These are phyloP conservation scores for Tympanoctomys barrerae DNA, from an alignment of 2,797 vertebrate genomes.

Conservation along the genomic window DNA sequence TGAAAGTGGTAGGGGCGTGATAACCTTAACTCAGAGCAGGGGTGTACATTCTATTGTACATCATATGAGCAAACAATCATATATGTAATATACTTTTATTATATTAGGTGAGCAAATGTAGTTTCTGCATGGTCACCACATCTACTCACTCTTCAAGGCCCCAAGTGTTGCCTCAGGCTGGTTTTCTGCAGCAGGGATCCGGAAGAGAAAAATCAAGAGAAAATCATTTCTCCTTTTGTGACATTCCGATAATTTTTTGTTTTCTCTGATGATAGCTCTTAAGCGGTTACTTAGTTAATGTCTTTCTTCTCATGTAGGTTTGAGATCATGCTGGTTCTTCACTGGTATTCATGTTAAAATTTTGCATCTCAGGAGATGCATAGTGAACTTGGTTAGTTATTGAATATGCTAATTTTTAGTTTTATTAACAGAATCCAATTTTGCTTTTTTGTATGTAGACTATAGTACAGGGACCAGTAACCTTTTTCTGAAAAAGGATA, in stretches of 20 bases:
- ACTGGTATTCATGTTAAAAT: neutral
- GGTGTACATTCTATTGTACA: neutral
- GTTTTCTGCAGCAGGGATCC: neutral
- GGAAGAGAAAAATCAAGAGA: neutral
- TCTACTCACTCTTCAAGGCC: neutral
- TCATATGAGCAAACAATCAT: neutral
- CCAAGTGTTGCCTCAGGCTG: neutral
- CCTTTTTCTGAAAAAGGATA: neutral
- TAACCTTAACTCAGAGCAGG: neutral
- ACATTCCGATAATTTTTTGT: neutral
- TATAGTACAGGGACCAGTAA: neutral
- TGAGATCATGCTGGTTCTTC: neutral
- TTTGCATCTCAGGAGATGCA: neutral
- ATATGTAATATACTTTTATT: neutral
- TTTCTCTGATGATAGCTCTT: neutral
- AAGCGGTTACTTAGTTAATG: neutral
- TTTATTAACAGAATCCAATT: constrained; percentile 18
- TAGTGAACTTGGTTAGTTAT: neutral
- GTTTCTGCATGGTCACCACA: neutral
- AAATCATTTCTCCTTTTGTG: neutral
- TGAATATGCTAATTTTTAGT: neutral
- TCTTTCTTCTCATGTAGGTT: neutral
- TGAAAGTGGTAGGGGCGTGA: neutral
- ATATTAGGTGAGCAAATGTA: neutral
- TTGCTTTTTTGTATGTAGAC: neutral